A percentile compares a stretch with the other conserved stretches of the same genome.
phyloP scores from a whole-genome alignment of 2,797 vertebrate species.

The Fratercula arctica region DNA sequence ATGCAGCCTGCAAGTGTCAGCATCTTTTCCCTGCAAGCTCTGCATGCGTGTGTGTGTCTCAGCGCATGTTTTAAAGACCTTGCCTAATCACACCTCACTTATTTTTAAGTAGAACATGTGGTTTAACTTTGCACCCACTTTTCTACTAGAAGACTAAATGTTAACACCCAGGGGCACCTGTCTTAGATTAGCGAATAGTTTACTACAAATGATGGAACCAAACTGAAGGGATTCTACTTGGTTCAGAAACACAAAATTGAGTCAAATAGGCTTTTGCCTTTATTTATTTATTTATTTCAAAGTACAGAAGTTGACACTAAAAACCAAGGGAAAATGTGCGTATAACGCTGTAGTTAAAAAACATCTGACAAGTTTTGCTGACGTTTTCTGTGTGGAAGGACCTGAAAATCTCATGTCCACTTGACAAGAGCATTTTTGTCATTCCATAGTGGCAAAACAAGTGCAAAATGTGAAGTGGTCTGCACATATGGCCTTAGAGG shows the following conservation, averaged over 20 bases:
- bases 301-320: not conserved
- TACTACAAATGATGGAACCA: constrained; percentile 70
- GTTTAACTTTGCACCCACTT: constrained; percentile 98
- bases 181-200: constrained; percentile 82
- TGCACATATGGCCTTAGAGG: constrained; percentile 76
- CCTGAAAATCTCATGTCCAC: constrained; percentile 76
- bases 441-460: constrained; percentile 82
- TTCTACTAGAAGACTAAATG: constrained; percentile 90
- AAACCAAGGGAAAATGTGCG: not conserved
- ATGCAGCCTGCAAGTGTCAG: constrained; percentile 35
- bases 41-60: not conserved
- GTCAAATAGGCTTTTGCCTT: not conserved
- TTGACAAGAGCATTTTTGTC: constrained; percentile 76
- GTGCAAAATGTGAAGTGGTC: constrained; percentile 78
- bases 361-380: constrained; percentile 39
- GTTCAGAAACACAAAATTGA: constrained; percentile 27
- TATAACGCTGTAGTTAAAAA: constrained; percentile 31
- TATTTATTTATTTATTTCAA: not conserved
- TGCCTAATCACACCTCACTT: constrained; percentile 84
- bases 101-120: constrained; percentile 89
- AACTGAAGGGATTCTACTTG: constrained; percentile 36
- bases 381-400: constrained; percentile 63
- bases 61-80: constrained; percentile 57
- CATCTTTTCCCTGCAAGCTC: constrained; percentile 35
- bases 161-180: constrained; percentile 91